Conservation (phyloP, 37 sponge, comb jelly and placozoan genomes). For the Bolinopsis microptera region DNA sequence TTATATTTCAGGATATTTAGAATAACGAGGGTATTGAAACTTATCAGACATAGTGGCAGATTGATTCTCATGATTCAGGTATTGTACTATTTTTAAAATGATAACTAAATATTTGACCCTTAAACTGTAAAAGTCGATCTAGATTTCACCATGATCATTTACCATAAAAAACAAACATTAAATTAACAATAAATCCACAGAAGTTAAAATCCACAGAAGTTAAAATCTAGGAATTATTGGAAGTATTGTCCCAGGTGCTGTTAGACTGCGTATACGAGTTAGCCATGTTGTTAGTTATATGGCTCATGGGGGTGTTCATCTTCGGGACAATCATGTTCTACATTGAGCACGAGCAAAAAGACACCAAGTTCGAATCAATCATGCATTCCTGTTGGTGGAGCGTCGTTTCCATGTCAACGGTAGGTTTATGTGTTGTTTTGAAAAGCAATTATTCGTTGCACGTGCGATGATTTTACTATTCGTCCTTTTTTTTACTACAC, state of each 20-base stretch:
- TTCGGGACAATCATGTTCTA: slow-evolving; percentile 65
- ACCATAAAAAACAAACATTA: too few species aligned
- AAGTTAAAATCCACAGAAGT: too few species aligned
- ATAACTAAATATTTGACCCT: too few species aligned
- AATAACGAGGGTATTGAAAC: slow-evolving; percentile 58
- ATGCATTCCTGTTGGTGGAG: slow-evolving; percentile 66
- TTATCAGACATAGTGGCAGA: slow-evolving; percentile 50
- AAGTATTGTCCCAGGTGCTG: slow-evolving; percentile 54
- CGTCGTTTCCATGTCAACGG: slow-evolving; percentile 66
- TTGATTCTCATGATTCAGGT: slow-evolving; percentile 61
- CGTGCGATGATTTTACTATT: neutral
- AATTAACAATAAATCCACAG: too few species aligned
- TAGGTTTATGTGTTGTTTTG: neutral
- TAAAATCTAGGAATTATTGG: too few species aligned
- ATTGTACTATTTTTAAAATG: neutral
- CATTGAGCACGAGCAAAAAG: slow-evolving; percentile 23
- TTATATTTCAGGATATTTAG: slow-evolving; percentile 59
- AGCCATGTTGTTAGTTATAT: slow-evolving; percentile 51
- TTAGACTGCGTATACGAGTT: slow-evolving; percentile 55
- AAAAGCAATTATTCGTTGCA: neutral
- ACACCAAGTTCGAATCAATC: slow-evolving; percentile 38
- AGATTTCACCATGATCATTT: too few species aligned
- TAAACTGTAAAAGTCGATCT: too few species aligned
- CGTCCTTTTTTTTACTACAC: neutral
- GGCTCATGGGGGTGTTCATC: slow-evolving; percentile 63